phyloP scores from a whole-genome alignment of 2,888 invertebrate species.

The Julus scandinavius region DNA sequence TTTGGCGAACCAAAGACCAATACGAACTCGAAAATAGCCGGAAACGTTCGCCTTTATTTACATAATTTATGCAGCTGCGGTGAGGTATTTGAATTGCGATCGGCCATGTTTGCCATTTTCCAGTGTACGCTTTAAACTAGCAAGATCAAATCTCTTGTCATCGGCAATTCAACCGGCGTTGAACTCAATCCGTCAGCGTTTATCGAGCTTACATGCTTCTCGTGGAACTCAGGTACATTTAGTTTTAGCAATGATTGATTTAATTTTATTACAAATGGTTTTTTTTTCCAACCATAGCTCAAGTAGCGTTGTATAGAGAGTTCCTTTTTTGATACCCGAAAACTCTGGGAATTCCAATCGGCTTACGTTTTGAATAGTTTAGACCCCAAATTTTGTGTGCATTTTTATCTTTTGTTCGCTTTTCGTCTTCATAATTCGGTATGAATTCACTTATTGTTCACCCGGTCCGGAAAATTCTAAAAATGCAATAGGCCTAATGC shows the following conservation, averaged over 20 bases:
- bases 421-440: too few relatives aligned
- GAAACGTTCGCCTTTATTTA: constrained; percentile 31
- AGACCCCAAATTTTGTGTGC: too few relatives aligned
- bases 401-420: too few relatives aligned
- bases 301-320: too few relatives aligned
- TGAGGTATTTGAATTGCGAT: constrained; percentile 48
- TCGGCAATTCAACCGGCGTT: not conserved
- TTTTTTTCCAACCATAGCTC: too few relatives aligned
- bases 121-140: not conserved
- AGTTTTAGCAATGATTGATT: not conserved
- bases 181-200: not conserved
- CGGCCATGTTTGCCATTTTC: constrained; percentile 49
- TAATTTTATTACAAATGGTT: too few relatives aligned
- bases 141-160: constrained; percentile 22
- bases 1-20: not conserved
- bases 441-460: too few relatives aligned
- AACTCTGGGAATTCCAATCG: too few relatives aligned
- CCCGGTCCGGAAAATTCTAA: not conserved
- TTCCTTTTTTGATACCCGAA: too few relatives aligned
- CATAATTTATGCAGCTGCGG: constrained; percentile 51
- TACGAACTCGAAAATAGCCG: not conserved
- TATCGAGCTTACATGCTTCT: not conserved
- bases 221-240: not conserved
- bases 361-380: too few relatives aligned
- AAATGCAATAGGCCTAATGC: not conserved